Evolutionary conservation across 1,140 invertebrate genomes (phyloP).

Genomic region (Bombus confusus): DNA sequence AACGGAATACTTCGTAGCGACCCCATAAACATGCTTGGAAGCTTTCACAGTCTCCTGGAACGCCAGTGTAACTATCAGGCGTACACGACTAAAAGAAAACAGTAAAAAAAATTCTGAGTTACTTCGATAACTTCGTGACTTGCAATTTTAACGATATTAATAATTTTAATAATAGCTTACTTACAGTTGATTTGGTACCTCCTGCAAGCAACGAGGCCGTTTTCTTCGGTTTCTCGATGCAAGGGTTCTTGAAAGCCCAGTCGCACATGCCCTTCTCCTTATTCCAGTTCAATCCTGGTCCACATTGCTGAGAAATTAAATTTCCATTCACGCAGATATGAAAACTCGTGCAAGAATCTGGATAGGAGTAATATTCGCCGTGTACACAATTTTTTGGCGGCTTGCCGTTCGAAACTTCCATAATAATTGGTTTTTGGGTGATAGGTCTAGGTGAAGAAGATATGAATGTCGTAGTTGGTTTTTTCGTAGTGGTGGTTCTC

Average conservation of each 20-base stretch:
- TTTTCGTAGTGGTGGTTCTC: slow-evolving; percentile 30
- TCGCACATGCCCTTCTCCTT: slow-evolving; percentile 86
- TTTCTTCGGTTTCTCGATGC: slow-evolving; percentile 64
- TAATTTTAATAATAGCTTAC: slow-evolving; percentile 3
- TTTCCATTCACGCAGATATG: slow-evolving; percentile 88
- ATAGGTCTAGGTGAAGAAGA: slow-evolving; percentile 25
- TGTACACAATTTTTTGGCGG: slow-evolving; percentile 77
- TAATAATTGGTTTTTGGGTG: slow-evolving; percentile 40
- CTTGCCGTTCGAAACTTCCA: slow-evolving; percentile 22
- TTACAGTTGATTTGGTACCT: slow-evolving; percentile 39
- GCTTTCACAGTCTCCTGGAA: slow-evolving; percentile 87
- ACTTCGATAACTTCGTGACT: not conserved
- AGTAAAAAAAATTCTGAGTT: not conserved
- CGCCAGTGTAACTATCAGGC: slow-evolving; percentile 85
- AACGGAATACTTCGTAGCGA: slow-evolving; percentile 87
- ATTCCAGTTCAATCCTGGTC: slow-evolving; percentile 88
- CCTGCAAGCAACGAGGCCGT: slow-evolving; percentile 57
- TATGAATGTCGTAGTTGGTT: slow-evolving; percentile 48
- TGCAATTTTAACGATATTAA: not conserved
- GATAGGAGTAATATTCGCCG: slow-evolving; percentile 82
- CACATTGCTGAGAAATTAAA: slow-evolving; percentile 86
- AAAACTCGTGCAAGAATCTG: slow-evolving; percentile 86
- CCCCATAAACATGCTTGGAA: slow-evolving; percentile 92
- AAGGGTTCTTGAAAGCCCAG: slow-evolving; percentile 84
- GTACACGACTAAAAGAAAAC: slow-evolving; percentile 82